phyloP scores from a whole-genome alignment of 2,888 invertebrate species.

The Rhagonycha lutea region DNA sequence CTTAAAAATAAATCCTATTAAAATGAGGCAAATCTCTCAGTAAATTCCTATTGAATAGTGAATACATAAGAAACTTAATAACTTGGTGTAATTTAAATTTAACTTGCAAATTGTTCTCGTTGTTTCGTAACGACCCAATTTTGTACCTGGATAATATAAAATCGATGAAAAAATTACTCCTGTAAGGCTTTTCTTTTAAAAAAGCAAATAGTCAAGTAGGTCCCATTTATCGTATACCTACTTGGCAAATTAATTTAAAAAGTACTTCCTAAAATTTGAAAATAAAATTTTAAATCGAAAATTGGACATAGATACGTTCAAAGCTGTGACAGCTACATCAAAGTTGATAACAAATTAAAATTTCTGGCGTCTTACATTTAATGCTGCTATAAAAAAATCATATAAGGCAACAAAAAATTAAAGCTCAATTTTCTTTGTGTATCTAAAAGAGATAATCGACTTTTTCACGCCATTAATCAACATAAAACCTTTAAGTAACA shows the following conservation, averaged over 20 bases:
- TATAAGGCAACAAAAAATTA: neutral
- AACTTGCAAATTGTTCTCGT: slow-evolving; percentile 12
- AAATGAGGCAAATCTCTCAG: neutral
- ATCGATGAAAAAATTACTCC: neutral
- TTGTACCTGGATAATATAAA: slow-evolving; percentile 11
- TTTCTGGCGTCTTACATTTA: neutral
- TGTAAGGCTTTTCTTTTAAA: neutral
- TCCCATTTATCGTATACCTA: neutral
- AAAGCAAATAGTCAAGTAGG: neutral
- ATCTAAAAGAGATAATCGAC: neutral
- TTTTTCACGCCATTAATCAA: neutral
- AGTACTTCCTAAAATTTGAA: neutral
- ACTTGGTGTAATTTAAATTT: slow-evolving; percentile 13
- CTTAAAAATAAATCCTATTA: neutral
- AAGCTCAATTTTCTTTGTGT: neutral
- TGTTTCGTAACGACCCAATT: slow-evolving; percentile 15
- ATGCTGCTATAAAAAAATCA: neutral
- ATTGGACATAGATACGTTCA: neutral
- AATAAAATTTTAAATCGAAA: neutral
- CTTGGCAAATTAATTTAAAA: neutral
- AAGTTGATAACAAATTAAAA: neutral
- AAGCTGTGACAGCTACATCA: neutral
- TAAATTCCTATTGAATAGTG: slow-evolving; percentile 3
- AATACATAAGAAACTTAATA: slow-evolving; percentile 10
- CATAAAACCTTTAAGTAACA: neutral